Evolutionary conservation across 37 sponge, comb jelly and placozoan genomes (phyloP), one percentile per base, ranked within the genome.

Genomic region (Crambe crambe): DNA sequence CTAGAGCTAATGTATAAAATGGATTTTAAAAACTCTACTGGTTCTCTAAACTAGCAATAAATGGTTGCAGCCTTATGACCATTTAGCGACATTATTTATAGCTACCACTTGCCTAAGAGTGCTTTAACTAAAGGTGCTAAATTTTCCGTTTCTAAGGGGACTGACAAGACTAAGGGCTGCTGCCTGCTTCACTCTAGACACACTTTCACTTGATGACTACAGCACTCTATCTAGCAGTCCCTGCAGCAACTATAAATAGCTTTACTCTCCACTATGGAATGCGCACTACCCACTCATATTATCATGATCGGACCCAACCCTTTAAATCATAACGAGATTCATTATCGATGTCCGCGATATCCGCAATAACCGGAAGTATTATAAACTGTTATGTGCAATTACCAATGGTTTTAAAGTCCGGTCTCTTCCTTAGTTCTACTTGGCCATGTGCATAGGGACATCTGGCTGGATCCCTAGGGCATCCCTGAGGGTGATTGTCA

Each of bases 391-490:
- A n/a, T n/a, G n/a, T n/a, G n/a, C n/a, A n/a, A n/a, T n/a, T n/a
- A n/a, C n/a, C n/a, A n/a, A n/a, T n/a, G n/a, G n/a, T 2, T 29
- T 54, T 76, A 68, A 92, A 92, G 27, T 87, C 36, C 20, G 93
- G 93, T 56, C 90, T 81, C 0, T 29, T 27, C 66, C 82, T 76
- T 22, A 93, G 87, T 31, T 96, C 97, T 1, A 34, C 30, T 3
- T 43, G 38, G 5, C 92, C 86, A 68, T 96, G 97, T 12, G 97
- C 97, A 75, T 88, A 96, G 43, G 92, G 67, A 51, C 97, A 96
- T 58, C 40, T 42, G 22, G 22, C 25, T 1, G 73, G 64, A 15
- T 0, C 8, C 37, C 82, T 77, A 25, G 97, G 97, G 66, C 97
- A 96, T 31, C 97, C 92, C 57, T 94, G 92, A 36, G 97, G 97